Evolutionary conservation across 2,888 invertebrate genomes (phyloP), one percentile per base, ranked within the genome.

Genomic region (Hemaris fuciformis): DNA sequence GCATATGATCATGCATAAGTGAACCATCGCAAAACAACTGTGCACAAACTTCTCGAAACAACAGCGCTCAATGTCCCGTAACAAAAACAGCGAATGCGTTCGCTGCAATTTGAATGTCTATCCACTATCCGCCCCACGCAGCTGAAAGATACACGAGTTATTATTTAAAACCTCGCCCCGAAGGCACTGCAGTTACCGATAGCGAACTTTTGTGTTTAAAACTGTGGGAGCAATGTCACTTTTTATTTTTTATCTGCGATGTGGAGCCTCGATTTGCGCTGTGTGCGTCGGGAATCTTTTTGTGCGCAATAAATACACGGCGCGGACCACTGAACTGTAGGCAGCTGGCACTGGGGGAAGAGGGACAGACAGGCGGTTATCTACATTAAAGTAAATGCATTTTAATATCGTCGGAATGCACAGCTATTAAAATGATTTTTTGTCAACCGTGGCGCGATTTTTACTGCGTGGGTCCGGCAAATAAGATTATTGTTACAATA

Each of bases 101-200:
- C 22, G 5, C 8, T 18, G 7, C 10, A 18, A 53, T 53, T 53
- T 15, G 18, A 53, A 53, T 18, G 31, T 27, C 48, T 53, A 53
- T 31, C 18, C 8, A n/a, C n/a, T n/a, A n/a, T n/a, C n/a, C n/a
- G 15, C 15, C 1, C 1, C 23, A 4, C n/a, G 27, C 15, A 18
- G n/a, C 53, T 53, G 31, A 31, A 31, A 48, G 48, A 27, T 27
- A 53, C 27, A 53, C 10, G 31, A 15, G 53, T 53, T 53, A 31
- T 53, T 53, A 53, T 53, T 53, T 53, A 31, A 53, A 53, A 46
- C 27, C 53, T 2, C 53, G 53, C 53, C 53, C 22, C 38, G n/a
- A 53, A 53, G 27, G 27, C 53, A 31, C 15, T 31, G 31, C 27
- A 53, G 25, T 25, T 22, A 22, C 46, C 25, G 46, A 46, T 31